Evolutionary conservation across 2,888 invertebrate genomes (phyloP).

Genomic region (Epinotia ramella): DNA sequence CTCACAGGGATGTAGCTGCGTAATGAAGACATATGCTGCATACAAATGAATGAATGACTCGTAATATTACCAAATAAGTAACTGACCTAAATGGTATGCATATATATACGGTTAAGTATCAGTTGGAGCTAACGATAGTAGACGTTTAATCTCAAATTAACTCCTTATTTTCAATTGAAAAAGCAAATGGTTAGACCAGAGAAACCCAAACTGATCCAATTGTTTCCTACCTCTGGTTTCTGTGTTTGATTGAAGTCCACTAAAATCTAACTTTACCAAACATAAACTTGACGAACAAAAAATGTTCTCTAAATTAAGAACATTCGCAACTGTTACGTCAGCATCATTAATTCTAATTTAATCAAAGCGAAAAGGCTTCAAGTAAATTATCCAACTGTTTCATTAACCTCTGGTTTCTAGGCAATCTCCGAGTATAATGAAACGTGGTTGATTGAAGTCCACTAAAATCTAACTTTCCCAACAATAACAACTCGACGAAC

Average conservation of each 20-base stretch:
- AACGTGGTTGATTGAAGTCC: background rate
- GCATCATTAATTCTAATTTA: conserved; percentile 36
- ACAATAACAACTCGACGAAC: background rate
- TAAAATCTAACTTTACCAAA: background rate
- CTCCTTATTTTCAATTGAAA: too few relatives aligned
- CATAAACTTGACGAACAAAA: conserved; percentile 6
- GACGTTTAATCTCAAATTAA: too few relatives aligned
- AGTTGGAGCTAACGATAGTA: too few relatives aligned
- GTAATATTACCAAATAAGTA: background rate
- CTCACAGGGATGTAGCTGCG: background rate
- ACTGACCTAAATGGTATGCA: background rate
- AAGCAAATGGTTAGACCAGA: background rate
- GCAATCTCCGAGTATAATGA: background rate
- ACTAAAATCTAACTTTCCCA: background rate
- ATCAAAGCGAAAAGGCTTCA: conserved; percentile 35
- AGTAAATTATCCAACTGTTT: conserved; percentile 15
- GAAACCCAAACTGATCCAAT: background rate
- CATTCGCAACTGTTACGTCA: conserved; percentile 36
- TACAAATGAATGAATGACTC: conserved; percentile 11
- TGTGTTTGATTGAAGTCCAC: background rate
- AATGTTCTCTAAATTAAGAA: conserved; percentile 21
- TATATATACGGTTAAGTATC: too few relatives aligned
- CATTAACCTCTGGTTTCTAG: background rate
- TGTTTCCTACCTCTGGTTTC: too few relatives aligned
- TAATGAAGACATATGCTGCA: conserved; percentile 5